Base-by-base conservation (phyloP, 2,113 vertebrate genomes). In the Canis aureus region DNA sequence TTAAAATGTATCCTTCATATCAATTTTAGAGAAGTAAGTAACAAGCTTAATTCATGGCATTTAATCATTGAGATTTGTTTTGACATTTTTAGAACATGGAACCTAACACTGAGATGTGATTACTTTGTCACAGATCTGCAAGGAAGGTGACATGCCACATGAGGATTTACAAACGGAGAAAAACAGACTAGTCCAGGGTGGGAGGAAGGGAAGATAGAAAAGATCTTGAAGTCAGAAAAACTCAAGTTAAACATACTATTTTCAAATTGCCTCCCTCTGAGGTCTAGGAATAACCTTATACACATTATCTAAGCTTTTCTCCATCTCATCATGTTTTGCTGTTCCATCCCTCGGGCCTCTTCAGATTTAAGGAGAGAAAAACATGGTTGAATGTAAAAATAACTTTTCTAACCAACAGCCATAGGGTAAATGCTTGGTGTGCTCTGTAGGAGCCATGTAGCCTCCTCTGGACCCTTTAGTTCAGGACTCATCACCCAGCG, bases 1-100 rank as follows among this genome's bases (percentile, higher is more conserved):
- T 98, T 98, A 98, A 97, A 97, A 97, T 98, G 96, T 98, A 91
- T 95, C 60, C 92, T 96, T 97, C 96, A 74, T 51, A 57, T 86
- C 85, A 71, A 57, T 93, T 98, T 97, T 83, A 95, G 88, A 98
- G 92, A 80, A 93, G 85, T 83, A 94, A 64, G 15, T 81, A 84
- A 69, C 78, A 57, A 92, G 69, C 55, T 88, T 92, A 87, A 71
- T 59, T 80, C 76, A 76, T 22, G 71, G 53, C 96, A 82, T 89
- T 98, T 96, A 78, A 98, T 98, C 83, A 35, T 0, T 62, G 71
- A 90, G 95, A 93, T 81, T 97, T 96, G 53, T 93, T 91, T 95
- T 27, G 32, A 96, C 97, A 95, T 94, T 98, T 98, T 97, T 97
- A 97, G 97, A 97, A 95, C 94, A 97, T 35, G 60, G 94, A 96